Base-by-base conservation (phyloP, 2,113 vertebrate species). In the Cebidichthys violaceus region DNA sequence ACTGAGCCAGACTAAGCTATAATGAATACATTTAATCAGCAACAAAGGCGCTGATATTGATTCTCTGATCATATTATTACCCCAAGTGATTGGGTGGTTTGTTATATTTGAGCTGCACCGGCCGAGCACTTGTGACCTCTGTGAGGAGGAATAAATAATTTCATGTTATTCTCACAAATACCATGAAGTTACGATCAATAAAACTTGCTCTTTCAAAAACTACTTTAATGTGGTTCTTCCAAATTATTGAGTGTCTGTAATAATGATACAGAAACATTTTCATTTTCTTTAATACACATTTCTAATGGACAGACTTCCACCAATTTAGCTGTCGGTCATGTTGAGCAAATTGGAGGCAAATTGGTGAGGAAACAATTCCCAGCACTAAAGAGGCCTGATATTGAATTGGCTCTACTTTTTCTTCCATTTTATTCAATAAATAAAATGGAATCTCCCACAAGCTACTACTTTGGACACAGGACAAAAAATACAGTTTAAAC, bases 11-110 rank as follows among this genome's bases (percentile, higher is more conserved):
- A 86, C 5, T 39, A 75, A 47, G 29, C 82, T 75, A 47, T 80
- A 85, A 90, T 79, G 64, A 88, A 86, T 86, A 83, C 4, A 66
- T 88, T 81, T 87, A 83, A 90, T 87, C 59, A 88, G 82, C 70
- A 85, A 81, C 76, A 85, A 60, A 77, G 68, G 52, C 66, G 78
- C 72, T 75, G 65, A 29, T 15, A 82, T 83, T 84, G 75, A 83
- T 83, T 88, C 89, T 85, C 88, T 33, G 69, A 78, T 77, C 2
- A 6, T 70, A 73, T 82, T 41, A 86, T 82, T 62, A 90, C 70
- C 45, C 9, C 41, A 47, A 37, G 62, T 79, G 75, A 88, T 45
- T 20, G 17, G 70, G 50, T 41, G 62, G 70, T 85, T 65, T 69
- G 73, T 70, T 84, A 72, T 69, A 61, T 81, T 65, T 85, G 60